Percentiles rank a stretch among this genome's conserved stretches.
Evolutionary conservation across 2,888 invertebrate genomes (phyloP).

Genomic region (Operophtera brumata): DNA sequence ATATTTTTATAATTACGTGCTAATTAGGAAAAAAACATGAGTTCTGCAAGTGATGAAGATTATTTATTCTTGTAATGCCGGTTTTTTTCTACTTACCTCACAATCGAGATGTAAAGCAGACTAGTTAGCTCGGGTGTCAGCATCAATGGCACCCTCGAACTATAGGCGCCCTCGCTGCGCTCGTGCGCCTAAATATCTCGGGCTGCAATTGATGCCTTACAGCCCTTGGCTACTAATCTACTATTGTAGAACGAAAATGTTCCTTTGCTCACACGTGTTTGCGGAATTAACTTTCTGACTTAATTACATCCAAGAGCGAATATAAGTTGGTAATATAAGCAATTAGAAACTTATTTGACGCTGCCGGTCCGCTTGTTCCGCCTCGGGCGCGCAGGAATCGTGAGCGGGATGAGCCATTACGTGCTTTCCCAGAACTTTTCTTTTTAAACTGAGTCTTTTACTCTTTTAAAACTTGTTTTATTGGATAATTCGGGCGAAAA

Average conservation of each 20-base stretch:
- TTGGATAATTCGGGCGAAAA: constrained; percentile 76
- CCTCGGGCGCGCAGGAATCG: constrained; percentile 74
- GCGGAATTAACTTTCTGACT: constrained; percentile 70
- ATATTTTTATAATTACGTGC: no score
- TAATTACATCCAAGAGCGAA: constrained; percentile 77
- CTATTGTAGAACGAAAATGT: constrained; percentile 22
- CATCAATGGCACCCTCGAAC: no score
- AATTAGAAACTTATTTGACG: constrained; percentile 81
- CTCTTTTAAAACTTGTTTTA: constrained; percentile 78
- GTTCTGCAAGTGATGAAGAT: no score
- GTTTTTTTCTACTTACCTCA: no score
- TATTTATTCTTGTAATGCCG: no score
- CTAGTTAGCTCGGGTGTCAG: no score
- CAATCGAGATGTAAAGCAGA: no score
- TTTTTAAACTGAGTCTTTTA: constrained; percentile 79
- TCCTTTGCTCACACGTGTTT: constrained; percentile 60
- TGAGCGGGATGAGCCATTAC: constrained; percentile 80
- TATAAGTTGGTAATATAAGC: constrained; percentile 80
- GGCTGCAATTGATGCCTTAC: no score
- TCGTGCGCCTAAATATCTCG: no score
- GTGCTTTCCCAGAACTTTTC: constrained; percentile 77
- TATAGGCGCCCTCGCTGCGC: no score
- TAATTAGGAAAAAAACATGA: no score
- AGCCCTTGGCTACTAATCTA: no score
- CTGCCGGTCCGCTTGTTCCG: constrained; percentile 75